A percentile compares a stretch with the other conserved stretches of the same genome.
phyloP scores from a whole-genome alignment of 2,113 vertebrate genomes.

The Pluvianellus socialis region DNA sequence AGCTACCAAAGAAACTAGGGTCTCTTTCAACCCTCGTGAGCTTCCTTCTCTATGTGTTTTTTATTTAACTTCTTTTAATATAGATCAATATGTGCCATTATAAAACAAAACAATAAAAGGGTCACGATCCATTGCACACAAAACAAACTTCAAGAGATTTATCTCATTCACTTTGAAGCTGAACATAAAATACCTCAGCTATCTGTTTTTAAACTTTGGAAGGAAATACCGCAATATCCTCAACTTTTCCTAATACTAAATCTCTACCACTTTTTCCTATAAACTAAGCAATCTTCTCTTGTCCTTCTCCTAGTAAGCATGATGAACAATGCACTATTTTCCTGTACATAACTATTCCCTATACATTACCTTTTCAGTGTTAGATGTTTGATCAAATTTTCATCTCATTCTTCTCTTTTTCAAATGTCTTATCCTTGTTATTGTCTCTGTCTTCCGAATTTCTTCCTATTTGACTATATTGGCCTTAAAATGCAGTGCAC shows the following conservation, averaged over 20 bases:
- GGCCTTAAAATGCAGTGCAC: not conserved
- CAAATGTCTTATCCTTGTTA: not conserved
- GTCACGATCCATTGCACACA: not conserved
- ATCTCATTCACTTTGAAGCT: not conserved
- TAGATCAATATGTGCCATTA: not conserved
- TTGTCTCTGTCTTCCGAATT: not conserved
- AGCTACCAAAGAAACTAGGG: not conserved
- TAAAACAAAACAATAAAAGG: not conserved
- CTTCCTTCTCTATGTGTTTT: not conserved
- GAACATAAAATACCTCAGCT: not conserved
- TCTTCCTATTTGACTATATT: not conserved
- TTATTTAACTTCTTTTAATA: not conserved
- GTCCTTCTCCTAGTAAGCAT: not conserved
- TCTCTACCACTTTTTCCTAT: not conserved
- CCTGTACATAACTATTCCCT: not conserved
- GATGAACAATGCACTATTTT: not conserved
- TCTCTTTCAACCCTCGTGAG: not conserved
- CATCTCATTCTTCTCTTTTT: not conserved
- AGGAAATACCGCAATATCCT: not conserved
- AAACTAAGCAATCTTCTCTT: not conserved
- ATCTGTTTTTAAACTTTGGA: not conserved
- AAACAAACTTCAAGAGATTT: not conserved
- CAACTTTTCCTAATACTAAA: not conserved
- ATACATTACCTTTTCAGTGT: not conserved
- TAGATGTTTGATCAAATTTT: not conserved